Evolutionary conservation across 2,113 vertebrate genomes (phyloP).

Genomic region (Gallinago media): DNA sequence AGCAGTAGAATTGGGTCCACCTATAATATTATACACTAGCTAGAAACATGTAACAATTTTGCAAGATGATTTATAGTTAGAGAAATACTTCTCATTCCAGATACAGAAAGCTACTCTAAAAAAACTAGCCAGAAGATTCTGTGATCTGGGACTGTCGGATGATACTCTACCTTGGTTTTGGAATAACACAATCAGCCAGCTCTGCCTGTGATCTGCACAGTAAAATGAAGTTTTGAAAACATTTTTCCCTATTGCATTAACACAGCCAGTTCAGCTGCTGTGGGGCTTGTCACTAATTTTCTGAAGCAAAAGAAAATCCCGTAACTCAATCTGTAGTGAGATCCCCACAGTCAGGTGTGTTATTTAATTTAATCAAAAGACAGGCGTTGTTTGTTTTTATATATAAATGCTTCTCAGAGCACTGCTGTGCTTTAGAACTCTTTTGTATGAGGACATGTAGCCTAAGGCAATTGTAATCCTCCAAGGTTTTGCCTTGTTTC

Average conservation of each 20-base stretch:
- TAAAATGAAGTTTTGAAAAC: not conserved
- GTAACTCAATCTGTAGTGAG: not conserved
- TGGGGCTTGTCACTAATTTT: not conserved
- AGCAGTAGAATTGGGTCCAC: not conserved
- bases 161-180: not conserved
- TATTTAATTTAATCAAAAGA: not conserved
- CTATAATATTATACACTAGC: not conserved
- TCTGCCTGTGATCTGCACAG: not conserved
- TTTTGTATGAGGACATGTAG: not conserved
- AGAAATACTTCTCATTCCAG: not conserved
- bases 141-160: not conserved
- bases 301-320: not conserved
- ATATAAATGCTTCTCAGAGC: not conserved
- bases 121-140: not conserved
- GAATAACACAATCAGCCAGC: not conserved
- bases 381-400: not conserved
- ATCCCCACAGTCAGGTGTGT: not conserved
- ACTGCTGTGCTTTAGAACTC: not conserved
- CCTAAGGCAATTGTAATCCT: not conserved
- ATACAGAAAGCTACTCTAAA: not conserved
- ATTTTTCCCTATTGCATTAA: not conserved
- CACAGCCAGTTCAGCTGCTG: not conserved
- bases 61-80: not conserved
- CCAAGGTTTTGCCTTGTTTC: not conserved
- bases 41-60: not conserved